These are phyloP conservation scores for Lordiphosa mommai DNA, from an alignment of 1,140 invertebrate genomes.

Conservation along the genomic window DNA sequence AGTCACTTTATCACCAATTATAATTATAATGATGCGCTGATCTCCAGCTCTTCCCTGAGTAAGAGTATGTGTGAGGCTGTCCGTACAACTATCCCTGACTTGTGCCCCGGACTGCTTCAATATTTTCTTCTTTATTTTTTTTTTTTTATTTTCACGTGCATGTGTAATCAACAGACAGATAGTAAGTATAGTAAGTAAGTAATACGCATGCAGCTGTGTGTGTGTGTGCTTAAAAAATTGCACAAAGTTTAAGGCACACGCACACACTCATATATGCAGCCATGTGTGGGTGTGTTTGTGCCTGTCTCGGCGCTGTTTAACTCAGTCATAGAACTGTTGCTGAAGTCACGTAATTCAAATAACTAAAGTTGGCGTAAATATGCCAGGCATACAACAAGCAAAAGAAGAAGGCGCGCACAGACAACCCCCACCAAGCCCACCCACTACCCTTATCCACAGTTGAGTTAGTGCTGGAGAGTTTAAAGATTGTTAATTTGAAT, in stretches of 20 bases:
- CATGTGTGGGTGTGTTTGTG: conserved; percentile 14
- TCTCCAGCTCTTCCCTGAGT: background rate
- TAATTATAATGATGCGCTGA: no score
- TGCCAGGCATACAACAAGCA: conserved; percentile 49
- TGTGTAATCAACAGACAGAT: conserved; percentile 65
- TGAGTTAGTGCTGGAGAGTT: conserved; percentile 42
- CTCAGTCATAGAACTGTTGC: conserved; percentile 73
- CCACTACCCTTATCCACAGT: conserved; percentile 10
- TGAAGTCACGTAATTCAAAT: conserved; percentile 77
- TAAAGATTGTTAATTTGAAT: conserved; percentile 48
- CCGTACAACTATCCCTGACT: no score
- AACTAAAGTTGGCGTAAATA: conserved; percentile 77
- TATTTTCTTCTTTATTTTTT: no score
- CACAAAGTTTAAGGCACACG: conserved; percentile 34
- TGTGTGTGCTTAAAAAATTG: conserved; percentile 53
- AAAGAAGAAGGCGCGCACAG: background rate
- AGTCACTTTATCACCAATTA: no score
- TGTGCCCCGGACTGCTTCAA: conserved; percentile 21
- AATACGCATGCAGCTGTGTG: conserved; percentile 38
- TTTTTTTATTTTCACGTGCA: conserved; percentile 45
- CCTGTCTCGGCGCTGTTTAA: conserved; percentile 34
- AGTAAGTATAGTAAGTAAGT: conserved; percentile 58
- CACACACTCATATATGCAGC: conserved; percentile 7
- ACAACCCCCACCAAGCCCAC: background rate
- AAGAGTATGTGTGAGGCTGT: no score